Percentiles rank a stretch among this genome's conserved stretches.
These are phyloP conservation scores for Chymomyza caudatula DNA, from an alignment of 2,888 invertebrate species.

Conservation along the genomic window DNA sequence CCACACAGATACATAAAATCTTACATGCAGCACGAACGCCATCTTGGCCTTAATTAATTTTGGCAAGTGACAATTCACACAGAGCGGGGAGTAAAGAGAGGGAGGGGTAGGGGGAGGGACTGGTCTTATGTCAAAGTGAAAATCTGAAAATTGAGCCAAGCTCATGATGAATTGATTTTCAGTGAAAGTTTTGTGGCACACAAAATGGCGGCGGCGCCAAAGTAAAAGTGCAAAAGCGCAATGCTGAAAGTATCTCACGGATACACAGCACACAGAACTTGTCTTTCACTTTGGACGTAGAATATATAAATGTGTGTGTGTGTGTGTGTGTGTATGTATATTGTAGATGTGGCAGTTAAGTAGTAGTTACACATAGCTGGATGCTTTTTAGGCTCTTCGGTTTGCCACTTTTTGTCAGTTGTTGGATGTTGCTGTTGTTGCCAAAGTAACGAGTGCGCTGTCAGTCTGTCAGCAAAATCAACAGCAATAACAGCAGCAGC, in stretches of 20 bases:
- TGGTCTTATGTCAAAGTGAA: background rate
- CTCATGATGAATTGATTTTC: constrained; percentile 63
- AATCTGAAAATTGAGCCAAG: constrained; percentile 35
- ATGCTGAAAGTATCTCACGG: constrained; percentile 60
- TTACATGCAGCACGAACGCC: constrained; percentile 34
- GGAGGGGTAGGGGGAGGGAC: constrained; percentile 2
- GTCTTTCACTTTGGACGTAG: background rate
- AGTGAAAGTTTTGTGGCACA: constrained; percentile 41
- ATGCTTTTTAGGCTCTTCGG: background rate
- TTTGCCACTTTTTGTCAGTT: constrained; percentile 3
- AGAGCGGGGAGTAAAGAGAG: background rate
- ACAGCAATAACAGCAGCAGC: constrained; percentile 11
- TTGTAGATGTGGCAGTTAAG: background rate
- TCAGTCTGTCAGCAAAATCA: constrained; percentile 59
- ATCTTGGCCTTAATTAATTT: constrained; percentile 66
- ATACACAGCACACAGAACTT: constrained; percentile 35
- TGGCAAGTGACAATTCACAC: constrained; percentile 60
- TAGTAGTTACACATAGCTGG: background rate
- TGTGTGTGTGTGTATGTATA: background rate
- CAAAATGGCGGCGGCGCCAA: background rate
- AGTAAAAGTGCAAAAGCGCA: constrained; percentile 60
- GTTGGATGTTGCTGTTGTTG: constrained; percentile 42
- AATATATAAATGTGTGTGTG: background rate
- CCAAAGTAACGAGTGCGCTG: constrained; percentile 70
- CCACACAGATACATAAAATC: constrained; percentile 24